Evolutionary conservation across 2,797 vertebrate genomes (phyloP), one percentile per base, ranked within the genome.

Genomic region (Tiaroga cobitis): DNA sequence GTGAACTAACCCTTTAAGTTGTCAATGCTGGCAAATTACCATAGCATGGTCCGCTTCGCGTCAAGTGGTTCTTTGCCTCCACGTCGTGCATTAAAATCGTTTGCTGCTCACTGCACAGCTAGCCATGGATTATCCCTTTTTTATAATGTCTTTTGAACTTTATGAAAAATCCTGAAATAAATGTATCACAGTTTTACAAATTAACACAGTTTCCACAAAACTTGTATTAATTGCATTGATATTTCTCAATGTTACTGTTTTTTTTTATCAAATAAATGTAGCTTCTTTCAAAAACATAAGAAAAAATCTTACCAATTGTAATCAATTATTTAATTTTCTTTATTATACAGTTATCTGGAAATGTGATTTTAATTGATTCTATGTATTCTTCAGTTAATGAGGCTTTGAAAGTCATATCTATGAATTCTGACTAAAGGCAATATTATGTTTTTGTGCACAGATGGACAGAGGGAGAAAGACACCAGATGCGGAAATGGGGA

Each of bases 401-500:
- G 8, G 19, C 34, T 32, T 19, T 78, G 19, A 69, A 84, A 78
- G 74, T 59, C 34, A 59, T 26, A 69, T 78, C 37, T 84, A n/a
- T 69, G 63, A 84, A 46, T 70, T 56, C 15, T 46, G 19, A 19
- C 65, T 18, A 41, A 78, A 69, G 74, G 74, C 82, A 46, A 46
- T 78, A 56, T 61, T 51, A 68, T 56, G 19, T 68, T 77, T 69
- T 32, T 78, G 32, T 56, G 56, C 43, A 54, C 37, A 61, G 74
- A 84, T 43, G 65, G 74, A 59, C 63, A 21, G 37, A 72, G 77
- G 43, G 39, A 85, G 49, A 49, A 29, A 85, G 70, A 81, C 54
- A 76, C 69, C 72, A 78, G 67, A 70, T 83, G 76, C 43, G n/a
- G 81, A 81, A 86, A 76, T 59, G 61, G 80, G 19, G 24, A 65